Conservation (phyloP, 2,113 vertebrate species). For the Rhombomys opimus region DNA sequence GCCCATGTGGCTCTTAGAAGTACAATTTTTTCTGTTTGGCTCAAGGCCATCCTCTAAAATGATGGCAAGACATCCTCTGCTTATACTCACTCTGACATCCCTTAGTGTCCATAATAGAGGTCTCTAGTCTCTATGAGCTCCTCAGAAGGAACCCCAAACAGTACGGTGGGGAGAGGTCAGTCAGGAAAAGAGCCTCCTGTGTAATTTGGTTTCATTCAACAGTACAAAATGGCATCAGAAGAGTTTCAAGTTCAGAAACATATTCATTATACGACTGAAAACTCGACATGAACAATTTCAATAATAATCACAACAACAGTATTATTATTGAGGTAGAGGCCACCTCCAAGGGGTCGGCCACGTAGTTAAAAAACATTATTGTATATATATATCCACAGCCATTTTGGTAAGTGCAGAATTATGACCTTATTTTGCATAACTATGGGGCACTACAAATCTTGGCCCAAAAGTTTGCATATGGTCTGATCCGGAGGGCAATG, state of each 20-base stretch:
- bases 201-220: neutral
- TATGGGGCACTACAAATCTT: neutral
- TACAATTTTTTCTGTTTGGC: neutral
- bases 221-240: neutral
- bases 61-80: neutral
- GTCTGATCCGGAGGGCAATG: neutral
- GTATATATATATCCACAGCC: neutral
- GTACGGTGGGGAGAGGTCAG: neutral
- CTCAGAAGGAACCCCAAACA: neutral
- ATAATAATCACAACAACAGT: neutral
- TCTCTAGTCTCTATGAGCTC: neutral
- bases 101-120: neutral
- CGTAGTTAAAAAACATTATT: neutral
- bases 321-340: neutral
- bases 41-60: neutral
- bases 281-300: neutral
- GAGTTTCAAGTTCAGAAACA: neutral
- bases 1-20: neutral
- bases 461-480: neutral
- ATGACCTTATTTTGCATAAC: neutral
- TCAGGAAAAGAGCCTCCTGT: neutral
- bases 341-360: neutral
- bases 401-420: neutral
- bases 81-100: neutral
- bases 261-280: neutral